phyloP scores from a whole-genome alignment of 2,888 invertebrate species.

The Athalia cordata region DNA sequence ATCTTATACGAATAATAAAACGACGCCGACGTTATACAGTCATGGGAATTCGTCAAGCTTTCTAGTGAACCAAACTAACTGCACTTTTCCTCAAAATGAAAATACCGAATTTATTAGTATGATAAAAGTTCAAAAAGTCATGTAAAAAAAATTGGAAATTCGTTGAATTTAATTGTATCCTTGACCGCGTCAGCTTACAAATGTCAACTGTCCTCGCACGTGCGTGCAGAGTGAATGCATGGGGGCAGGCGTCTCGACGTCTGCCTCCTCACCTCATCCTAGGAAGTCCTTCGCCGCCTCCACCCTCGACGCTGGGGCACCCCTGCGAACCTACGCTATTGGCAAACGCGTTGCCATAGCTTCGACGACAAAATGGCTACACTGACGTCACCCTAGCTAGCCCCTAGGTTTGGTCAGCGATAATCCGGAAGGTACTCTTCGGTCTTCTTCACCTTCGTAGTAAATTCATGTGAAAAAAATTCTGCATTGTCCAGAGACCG shows the following conservation, averaged over 20 bases:
- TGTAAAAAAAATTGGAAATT: too few species aligned
- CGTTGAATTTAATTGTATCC: not conserved
- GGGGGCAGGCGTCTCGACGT: not conserved
- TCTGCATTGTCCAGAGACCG: too few species aligned
- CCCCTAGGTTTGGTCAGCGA: slow-evolving; percentile 27
- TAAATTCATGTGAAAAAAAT: not conserved
- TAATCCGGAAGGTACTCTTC: slow-evolving; percentile 33
- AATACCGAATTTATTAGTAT: too few species aligned
- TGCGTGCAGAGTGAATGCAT: not conserved
- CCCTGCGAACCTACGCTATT: slow-evolving; percentile 57
- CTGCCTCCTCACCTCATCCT: slow-evolving; percentile 28
- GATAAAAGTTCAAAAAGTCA: too few species aligned
- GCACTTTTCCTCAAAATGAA: too few species aligned
- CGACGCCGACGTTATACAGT: too few species aligned
- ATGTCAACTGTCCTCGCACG: not conserved
- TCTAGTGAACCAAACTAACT: too few species aligned
- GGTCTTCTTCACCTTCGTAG: not conserved
- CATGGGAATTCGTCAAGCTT: too few species aligned
- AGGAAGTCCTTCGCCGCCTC: slow-evolving; percentile 41
- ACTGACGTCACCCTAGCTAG: slow-evolving; percentile 28
- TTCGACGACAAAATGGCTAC: slow-evolving; percentile 66
- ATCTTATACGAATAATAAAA: not conserved
- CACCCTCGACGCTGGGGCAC: slow-evolving; percentile 48
- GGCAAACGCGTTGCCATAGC: slow-evolving; percentile 63
- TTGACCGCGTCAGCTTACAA: not conserved